Base-by-base conservation (phyloP, 2,888 invertebrate species). In the Spodoptera littoralis region DNA sequence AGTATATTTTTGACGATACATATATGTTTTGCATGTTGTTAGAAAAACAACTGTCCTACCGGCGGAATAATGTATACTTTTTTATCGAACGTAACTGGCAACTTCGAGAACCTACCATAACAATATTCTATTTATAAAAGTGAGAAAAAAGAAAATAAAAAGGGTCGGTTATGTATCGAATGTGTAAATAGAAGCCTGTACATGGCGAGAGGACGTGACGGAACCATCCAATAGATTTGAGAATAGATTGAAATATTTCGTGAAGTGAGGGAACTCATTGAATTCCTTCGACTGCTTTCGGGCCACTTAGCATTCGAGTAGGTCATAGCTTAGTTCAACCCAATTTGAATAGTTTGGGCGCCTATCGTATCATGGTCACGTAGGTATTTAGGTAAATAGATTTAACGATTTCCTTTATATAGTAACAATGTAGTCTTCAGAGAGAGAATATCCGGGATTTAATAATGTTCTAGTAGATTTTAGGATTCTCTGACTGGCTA, bases 311-410 rank as follows among this genome's bases (percentile, higher is more conserved):
- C 45, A 27, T 45, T 11, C 8, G 60, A 36, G 53, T 43, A 36
- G 36, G 36, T 9, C 13, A 42, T 36, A 52, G 44, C 48, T 53
- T 12, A 18, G 24, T 41, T 27, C 46, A 27, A 48, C 27, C 51
- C 47, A 48, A 65, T 65, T 59, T 52, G 18, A 52, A 66, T 66
- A 66, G 65, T 65, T 58, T 66, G 13, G 53, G n/a, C 60, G 43
- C 36, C 22, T 36, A 36, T 8, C 36, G 36, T 6, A 36, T 36
- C 36, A 49, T 22, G 60, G 47, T 49, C 12, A 4, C 41, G 4
- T 24, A 30, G 45, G 11, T 41, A 22, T 55, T 41, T 36, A 47
- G 18, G 53, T 48, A 52, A 45, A 51, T 41, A 49, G 52, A 36
- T 48, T 59, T 59, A n/a, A 70, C 44, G 53, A 50, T 9, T 36